Conservation (phyloP, 2,797 vertebrate genomes). For the Bufotes viridis region DNA sequence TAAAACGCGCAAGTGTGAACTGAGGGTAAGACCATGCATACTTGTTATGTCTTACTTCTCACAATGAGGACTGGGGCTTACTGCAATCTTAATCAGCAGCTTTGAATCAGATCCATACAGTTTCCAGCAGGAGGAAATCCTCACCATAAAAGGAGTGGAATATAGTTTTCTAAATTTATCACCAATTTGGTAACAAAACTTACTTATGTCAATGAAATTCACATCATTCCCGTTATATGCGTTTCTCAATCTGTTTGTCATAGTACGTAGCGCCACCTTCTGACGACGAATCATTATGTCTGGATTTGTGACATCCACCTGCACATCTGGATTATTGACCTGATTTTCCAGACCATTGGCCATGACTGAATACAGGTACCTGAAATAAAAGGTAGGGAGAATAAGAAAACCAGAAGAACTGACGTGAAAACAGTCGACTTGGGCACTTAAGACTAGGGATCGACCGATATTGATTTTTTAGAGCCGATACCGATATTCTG, state of each 20-base stretch:
- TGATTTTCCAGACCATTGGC: constrained; percentile 94
- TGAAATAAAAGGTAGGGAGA: constrained; percentile 66
- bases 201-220: constrained; percentile 84
- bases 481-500: no score
- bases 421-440: no score
- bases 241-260: constrained; percentile 92
- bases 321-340: constrained; percentile 93
- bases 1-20: no score
- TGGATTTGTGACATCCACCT: constrained; percentile 92
- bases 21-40: no score
- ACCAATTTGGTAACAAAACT: constrained; percentile 59
- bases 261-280: constrained; percentile 87
- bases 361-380: constrained; percentile 91
- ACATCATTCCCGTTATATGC: constrained; percentile 92
- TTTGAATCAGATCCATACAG: not conserved
- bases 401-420: not conserved
- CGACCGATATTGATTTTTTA: no score
- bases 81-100: no score
- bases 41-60: no score
- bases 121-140: not conserved
- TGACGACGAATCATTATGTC: constrained; percentile 90
- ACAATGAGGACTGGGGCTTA: no score
- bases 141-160: not conserved
- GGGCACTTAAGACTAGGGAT: no score
- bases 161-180: not conserved